These are phyloP conservation scores for Hirtodrosophila histrioides DNA, from an alignment of 2,888 invertebrate genomes.

Conservation along the genomic window DNA sequence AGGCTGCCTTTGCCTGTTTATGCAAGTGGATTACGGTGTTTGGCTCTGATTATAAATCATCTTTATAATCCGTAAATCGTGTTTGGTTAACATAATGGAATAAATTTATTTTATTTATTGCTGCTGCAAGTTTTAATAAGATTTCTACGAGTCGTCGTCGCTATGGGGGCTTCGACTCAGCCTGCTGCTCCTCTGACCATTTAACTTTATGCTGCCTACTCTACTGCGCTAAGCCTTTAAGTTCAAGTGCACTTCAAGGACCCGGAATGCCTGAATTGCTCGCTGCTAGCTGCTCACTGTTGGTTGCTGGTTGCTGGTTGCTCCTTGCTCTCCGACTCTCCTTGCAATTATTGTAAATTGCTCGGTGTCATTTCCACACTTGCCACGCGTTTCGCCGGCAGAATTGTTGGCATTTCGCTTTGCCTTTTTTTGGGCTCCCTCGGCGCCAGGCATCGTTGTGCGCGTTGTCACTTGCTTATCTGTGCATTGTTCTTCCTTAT, in stretches of 20 bases:
- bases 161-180: slow-evolving; percentile 2
- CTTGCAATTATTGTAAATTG: slow-evolving; percentile 76
- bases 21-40: slow-evolving; percentile 81
- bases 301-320: not conserved
- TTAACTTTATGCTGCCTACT: slow-evolving; percentile 46
- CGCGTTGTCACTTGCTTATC: slow-evolving; percentile 60
- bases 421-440: slow-evolving; percentile 31
- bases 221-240: slow-evolving; percentile 43
- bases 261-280: slow-evolving; percentile 7
- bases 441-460: slow-evolving; percentile 20
- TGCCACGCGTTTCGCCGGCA: slow-evolving; percentile 69
- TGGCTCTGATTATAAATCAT: slow-evolving; percentile 80
- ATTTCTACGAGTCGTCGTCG: slow-evolving; percentile 66
- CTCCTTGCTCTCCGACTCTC: slow-evolving; percentile 32
- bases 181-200: slow-evolving; percentile 30
- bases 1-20: slow-evolving; percentile 66
- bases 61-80: slow-evolving; percentile 81
- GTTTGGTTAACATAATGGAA: slow-evolving; percentile 81
- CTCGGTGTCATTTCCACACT: slow-evolving; percentile 74
- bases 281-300: not conserved
- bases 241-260: slow-evolving; percentile 68
- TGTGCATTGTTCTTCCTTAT: slow-evolving; percentile 34
- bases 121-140: slow-evolving; percentile 79
- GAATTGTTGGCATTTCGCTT: slow-evolving; percentile 36
- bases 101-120: slow-evolving; percentile 81